Conservation (phyloP, 2,888 invertebrate species). For the Drosophila ezoana region DNA sequence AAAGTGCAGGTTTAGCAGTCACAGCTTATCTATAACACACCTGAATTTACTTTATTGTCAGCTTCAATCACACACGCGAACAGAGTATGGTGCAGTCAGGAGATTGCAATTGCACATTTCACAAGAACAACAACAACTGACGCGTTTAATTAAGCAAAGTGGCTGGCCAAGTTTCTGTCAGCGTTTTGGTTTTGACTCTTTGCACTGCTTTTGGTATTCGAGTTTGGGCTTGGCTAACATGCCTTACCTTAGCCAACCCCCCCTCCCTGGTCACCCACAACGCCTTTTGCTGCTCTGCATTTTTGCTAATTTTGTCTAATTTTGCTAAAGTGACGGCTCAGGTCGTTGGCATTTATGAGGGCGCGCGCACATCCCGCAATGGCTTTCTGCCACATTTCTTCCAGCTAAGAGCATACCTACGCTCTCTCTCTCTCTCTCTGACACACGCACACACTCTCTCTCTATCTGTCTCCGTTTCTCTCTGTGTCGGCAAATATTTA, state of each 20-base stretch:
- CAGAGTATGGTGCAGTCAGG: conserved; percentile 6
- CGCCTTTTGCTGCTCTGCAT: conserved; percentile 42
- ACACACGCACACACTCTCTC: neutral
- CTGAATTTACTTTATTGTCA: too few species aligned
- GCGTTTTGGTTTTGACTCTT: conserved; percentile 36
- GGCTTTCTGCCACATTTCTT: conserved; percentile 13
- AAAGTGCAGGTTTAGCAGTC: neutral
- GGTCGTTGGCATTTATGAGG: conserved; percentile 67
- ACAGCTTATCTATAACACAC: neutral
- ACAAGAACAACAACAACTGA: conserved; percentile 20
- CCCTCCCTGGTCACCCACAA: neutral
- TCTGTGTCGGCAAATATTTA: conserved; percentile 62
- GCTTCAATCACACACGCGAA: too few species aligned
- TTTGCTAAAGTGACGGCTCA: conserved; percentile 46
- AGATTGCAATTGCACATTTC: neutral
- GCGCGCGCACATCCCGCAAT: conserved; percentile 30
- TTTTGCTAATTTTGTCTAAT: conserved; percentile 76
- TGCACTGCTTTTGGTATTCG: conserved; percentile 41
- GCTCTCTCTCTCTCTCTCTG: neutral
- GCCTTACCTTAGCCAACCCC: neutral
- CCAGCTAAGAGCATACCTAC: conserved; percentile 25
- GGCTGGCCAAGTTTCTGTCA: conserved; percentile 65
- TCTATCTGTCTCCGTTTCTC: neutral
- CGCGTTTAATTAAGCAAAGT: conserved; percentile 80
- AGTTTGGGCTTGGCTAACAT: conserved; percentile 21